Percentiles rank a stretch among this genome's conserved stretches.
Evolutionary conservation across 2,797 vertebrate species (phyloP).

Genomic region (Myoxocephalus aenaeus): DNA sequence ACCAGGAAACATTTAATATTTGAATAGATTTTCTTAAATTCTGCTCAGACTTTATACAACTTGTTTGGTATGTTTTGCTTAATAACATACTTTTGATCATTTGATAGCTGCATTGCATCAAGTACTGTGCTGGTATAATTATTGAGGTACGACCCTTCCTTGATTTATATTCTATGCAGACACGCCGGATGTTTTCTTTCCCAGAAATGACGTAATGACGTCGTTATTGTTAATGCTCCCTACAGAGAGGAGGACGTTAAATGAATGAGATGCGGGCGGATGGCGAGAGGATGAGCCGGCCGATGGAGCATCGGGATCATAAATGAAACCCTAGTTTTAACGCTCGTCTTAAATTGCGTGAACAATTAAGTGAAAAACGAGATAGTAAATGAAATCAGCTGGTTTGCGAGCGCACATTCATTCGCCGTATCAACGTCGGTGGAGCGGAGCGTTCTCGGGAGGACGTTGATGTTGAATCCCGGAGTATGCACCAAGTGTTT

Average conservation of each 20-base stretch:
- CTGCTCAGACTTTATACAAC: neutral
- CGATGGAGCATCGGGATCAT: constrained; percentile 42
- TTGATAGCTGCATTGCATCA: neutral
- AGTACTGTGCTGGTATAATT: no score
- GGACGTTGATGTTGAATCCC: constrained; percentile 45
- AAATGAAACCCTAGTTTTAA: constrained; percentile 9
- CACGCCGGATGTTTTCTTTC: constrained; percentile 30
- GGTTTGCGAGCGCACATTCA: neutral
- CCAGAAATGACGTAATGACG: constrained; percentile 86
- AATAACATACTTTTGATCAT: neutral
- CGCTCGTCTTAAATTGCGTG: neutral
- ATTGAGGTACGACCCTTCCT: neutral
- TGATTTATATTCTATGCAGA: neutral
- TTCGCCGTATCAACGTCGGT: neutral
- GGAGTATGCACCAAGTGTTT: constrained; percentile 50
- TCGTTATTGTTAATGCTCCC: constrained; percentile 39
- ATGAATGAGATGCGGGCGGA: constrained; percentile 64
- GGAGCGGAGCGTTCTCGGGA: constrained; percentile 15
- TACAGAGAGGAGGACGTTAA: constrained; percentile 58
- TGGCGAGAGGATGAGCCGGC: constrained; percentile 53
- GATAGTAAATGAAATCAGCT: neutral
- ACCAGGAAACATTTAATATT: neutral
- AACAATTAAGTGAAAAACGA: neutral
- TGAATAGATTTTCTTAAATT: neutral
- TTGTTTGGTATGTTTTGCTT: neutral